These are phyloP conservation scores for Oxygymnocypris stewartii DNA, from an alignment of 2,113 vertebrate species.

Conservation along the genomic window DNA sequence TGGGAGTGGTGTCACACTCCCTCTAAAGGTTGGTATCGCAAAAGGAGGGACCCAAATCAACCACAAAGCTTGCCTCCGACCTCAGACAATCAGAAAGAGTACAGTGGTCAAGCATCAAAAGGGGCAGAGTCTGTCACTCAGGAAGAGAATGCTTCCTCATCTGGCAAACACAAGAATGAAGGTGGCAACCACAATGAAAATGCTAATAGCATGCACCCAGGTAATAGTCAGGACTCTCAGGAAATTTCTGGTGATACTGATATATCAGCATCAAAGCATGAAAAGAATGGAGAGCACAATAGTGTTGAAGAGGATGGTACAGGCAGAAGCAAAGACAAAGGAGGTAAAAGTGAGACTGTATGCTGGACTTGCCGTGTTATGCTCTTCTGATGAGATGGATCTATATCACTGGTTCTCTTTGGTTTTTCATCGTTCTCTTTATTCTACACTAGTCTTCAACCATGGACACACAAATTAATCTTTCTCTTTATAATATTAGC, in stretches of 20 bases:
- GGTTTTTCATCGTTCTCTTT: neutral
- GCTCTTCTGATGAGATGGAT: neutral
- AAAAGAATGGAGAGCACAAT: slow-evolving; percentile 42
- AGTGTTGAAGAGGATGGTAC: slow-evolving; percentile 42
- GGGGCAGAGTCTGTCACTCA: neutral
- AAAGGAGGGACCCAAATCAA: slow-evolving; percentile 48
- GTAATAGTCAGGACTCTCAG: slow-evolving; percentile 32
- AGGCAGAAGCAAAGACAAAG: slow-evolving; percentile 56
- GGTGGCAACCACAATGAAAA: neutral
- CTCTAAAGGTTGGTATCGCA: slow-evolving; percentile 38
- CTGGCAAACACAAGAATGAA: neutral
- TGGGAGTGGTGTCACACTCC: slow-evolving; percentile 50
- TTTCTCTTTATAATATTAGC: neutral
- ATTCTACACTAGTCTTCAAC: neutral
- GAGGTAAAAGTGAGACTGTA: slow-evolving; percentile 69
- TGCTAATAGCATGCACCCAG: neutral
- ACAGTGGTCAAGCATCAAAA: slow-evolving; percentile 1
- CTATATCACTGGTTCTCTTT: neutral
- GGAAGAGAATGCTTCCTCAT: neutral
- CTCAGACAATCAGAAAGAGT: slow-evolving; percentile 2
- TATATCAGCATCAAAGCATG: neutral
- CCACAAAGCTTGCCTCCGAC: slow-evolving; percentile 19
- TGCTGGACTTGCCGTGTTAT: slow-evolving; percentile 44
- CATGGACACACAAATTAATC: neutral
- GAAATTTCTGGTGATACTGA: slow-evolving; percentile 6